phyloP scores from a whole-genome alignment of 1,140 invertebrate genomes.

The Pemphigus obesinymphae region DNA sequence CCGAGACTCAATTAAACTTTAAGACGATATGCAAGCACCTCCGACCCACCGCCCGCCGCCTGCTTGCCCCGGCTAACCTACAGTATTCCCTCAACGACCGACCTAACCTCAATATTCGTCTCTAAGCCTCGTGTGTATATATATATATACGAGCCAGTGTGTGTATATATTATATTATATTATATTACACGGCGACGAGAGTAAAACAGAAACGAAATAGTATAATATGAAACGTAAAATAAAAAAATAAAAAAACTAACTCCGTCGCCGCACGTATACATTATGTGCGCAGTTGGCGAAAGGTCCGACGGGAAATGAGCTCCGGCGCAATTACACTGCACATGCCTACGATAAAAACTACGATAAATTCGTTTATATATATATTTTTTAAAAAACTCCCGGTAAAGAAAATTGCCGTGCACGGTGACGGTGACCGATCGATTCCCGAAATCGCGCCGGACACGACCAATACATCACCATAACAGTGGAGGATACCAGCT shows the following conservation, averaged over 20 bases:
- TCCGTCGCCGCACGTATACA: background rate
- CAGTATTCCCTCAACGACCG: slow-evolving; percentile 29
- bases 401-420: too few species aligned
- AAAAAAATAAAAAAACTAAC: background rate
- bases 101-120: slow-evolving; percentile 34
- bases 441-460: too few species aligned
- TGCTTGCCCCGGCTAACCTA: slow-evolving; percentile 17
- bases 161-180: too few species aligned
- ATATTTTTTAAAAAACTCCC: too few species aligned
- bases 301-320: background rate
- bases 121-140: background rate
- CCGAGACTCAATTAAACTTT: slow-evolving; percentile 66
- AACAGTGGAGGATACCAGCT: too few species aligned
- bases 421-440: too few species aligned
- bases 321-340: too few species aligned
- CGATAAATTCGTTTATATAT: too few species aligned
- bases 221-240: background rate
- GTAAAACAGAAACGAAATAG: background rate
- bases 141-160: background rate
- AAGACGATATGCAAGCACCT: slow-evolving; percentile 62
- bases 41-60: slow-evolving; percentile 41
- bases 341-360: too few species aligned
- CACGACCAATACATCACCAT: too few species aligned
- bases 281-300: too few species aligned
- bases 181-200: background rate